Conservation (phyloP, 1,140 invertebrate genomes). For the Psix sp. region DNA sequence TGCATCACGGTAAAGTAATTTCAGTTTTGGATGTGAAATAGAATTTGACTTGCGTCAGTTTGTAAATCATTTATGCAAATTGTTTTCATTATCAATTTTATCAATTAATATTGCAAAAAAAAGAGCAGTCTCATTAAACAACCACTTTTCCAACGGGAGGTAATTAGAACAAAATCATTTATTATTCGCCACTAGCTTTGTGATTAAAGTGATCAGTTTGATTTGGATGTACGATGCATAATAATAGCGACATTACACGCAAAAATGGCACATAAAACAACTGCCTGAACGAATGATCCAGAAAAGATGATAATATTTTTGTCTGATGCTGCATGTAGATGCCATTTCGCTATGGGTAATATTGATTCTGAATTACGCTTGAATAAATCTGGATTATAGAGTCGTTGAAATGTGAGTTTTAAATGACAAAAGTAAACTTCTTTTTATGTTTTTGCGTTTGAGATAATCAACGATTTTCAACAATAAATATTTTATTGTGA, state of each 20-base stretch:
- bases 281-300: background rate
- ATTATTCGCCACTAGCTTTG: background rate
- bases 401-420: constrained; percentile 3
- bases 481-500: too few relatives aligned
- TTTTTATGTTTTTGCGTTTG: too few relatives aligned
- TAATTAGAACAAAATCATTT: background rate
- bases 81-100: too few relatives aligned
- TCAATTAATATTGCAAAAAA: too few relatives aligned
- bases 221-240: constrained; percentile 7
- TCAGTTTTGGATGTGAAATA: too few relatives aligned
- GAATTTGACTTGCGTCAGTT: too few relatives aligned
- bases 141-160: background rate
- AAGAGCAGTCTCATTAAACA: too few relatives aligned
- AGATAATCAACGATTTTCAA: too few relatives aligned
- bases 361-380: constrained; percentile 14
- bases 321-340: constrained; percentile 4
- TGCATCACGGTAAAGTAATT: too few relatives aligned
- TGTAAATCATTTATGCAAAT: too few relatives aligned
- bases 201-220: background rate
- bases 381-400: constrained; percentile 10
- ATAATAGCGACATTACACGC: constrained; percentile 9
- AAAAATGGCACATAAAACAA: constrained; percentile 11
- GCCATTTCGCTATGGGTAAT: constrained; percentile 2
- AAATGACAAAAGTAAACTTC: constrained; percentile 4
- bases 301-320: constrained; percentile 14